A percentile compares a stretch with the other conserved stretches of the same genome.
Evolutionary conservation across 2,113 vertebrate genomes (phyloP).

Genomic region (Lampris incognitus): DNA sequence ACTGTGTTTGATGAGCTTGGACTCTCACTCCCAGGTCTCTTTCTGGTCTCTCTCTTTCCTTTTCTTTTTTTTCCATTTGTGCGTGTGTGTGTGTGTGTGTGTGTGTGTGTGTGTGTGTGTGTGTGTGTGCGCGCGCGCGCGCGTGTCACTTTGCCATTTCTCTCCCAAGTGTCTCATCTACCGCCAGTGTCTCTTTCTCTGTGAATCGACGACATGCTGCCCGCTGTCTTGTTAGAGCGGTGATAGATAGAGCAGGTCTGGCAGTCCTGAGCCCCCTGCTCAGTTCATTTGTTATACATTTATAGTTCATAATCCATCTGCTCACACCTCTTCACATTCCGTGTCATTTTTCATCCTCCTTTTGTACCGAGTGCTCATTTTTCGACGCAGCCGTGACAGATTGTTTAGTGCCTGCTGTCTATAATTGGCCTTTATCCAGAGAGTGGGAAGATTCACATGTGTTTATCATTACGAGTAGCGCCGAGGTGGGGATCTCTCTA

Average conservation of each 20-base stretch:
- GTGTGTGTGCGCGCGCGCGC: conserved; percentile 1
- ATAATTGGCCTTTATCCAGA: conserved; percentile 53
- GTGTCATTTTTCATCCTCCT: conserved; percentile 61
- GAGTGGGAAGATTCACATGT: conserved; percentile 71
- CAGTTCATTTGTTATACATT: conserved; percentile 73
- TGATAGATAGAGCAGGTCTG: conserved; percentile 72
- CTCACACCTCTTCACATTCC: conserved; percentile 62
- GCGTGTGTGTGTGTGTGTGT: not conserved
- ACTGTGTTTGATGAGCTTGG: not conserved
- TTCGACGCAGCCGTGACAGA: conserved; percentile 53
- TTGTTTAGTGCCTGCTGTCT: conserved; percentile 55
- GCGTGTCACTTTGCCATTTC: not conserved
- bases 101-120: not conserved
- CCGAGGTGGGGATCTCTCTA: conserved; percentile 36
- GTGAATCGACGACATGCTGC: conserved; percentile 18
- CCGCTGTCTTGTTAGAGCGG: conserved; percentile 64
- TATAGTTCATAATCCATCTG: conserved; percentile 79
- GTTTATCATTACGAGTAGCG: conserved; percentile 61
- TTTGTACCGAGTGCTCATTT: conserved; percentile 61
- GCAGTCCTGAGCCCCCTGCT: conserved; percentile 65
- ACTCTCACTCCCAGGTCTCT: not conserved
- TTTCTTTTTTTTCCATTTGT: not conserved
- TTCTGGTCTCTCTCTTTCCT: not conserved
- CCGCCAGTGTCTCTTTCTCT: conserved; percentile 35
- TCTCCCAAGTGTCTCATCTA: not conserved